These are phyloP conservation scores for Phasia obesa DNA, from an alignment of 2,888 invertebrate genomes.

Conservation along the genomic window DNA sequence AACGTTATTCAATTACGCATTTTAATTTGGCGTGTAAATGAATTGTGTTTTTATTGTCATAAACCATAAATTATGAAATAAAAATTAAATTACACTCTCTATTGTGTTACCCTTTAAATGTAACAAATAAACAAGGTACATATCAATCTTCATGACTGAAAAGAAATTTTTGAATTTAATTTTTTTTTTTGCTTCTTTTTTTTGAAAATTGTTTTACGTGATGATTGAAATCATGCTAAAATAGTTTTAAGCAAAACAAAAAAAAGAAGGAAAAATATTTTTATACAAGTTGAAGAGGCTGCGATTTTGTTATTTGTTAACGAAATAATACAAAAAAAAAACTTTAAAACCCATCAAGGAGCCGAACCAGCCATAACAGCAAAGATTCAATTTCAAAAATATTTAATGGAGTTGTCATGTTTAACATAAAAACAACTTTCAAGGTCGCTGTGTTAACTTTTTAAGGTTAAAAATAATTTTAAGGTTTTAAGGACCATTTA, in stretches of 20 bases:
- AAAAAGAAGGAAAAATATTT: background rate
- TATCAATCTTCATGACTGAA: slow-evolving; percentile 57
- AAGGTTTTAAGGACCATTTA: no score
- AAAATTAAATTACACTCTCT: background rate
- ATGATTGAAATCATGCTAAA: slow-evolving; percentile 55
- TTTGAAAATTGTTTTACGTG: slow-evolving; percentile 60
- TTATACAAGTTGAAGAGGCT: slow-evolving; percentile 1
- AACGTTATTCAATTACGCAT: no score
- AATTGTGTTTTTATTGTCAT: background rate
- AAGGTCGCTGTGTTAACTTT: no score
- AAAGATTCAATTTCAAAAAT: background rate
- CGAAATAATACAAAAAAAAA: background rate
- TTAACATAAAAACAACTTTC: no score
- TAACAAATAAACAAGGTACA: background rate
- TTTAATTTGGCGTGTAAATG: no score
- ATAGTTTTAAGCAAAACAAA: slow-evolving; percentile 25
- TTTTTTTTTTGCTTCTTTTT: no score
- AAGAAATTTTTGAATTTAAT: slow-evolving; percentile 31
- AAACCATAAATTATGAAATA: background rate
- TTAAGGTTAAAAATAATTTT: no score
- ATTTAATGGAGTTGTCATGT: no score
- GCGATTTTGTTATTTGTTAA: slow-evolving; percentile 18
- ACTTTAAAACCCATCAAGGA: background rate
- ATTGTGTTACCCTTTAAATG: slow-evolving; percentile 5
- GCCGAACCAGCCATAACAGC: no score